Conservation (phyloP, 2,888 invertebrate genomes). For the Scaptomyza reducta region DNA sequence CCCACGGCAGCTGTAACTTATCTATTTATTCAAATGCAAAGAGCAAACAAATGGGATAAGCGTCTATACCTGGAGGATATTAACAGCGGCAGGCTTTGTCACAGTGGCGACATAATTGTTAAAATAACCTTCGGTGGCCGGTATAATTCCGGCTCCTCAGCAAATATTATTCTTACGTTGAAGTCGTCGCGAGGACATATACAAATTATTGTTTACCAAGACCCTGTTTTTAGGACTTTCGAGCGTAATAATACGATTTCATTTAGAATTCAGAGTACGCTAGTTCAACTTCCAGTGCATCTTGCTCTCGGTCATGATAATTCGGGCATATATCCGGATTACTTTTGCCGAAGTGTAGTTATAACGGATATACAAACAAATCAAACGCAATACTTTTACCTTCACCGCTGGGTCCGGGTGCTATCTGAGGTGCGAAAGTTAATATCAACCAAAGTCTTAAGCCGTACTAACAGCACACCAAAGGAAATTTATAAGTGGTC, state of each 20-base stretch:
- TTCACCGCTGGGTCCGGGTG: constrained; percentile 29
- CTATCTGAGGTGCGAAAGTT: background rate
- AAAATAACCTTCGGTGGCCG: constrained; percentile 44
- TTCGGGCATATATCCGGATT: constrained; percentile 45
- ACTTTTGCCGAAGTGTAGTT: constrained; percentile 36
- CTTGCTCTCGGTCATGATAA: constrained; percentile 38
- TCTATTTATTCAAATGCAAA: constrained; percentile 22
- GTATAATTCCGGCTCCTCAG: constrained; percentile 43
- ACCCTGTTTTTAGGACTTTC: constrained; percentile 25
- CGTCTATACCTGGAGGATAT: constrained; percentile 28
- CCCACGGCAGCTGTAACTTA: background rate
- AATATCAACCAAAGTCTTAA: constrained; percentile 5
- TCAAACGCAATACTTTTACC: constrained; percentile 27
- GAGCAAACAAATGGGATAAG: constrained; percentile 14
- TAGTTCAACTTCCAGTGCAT: constrained; percentile 28
- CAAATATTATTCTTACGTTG: constrained; percentile 40
- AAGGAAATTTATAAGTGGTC: constrained; percentile 17
- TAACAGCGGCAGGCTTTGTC: constrained; percentile 8
- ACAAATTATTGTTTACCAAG: constrained; percentile 32
- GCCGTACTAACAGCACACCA: background rate
- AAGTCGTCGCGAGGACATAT: constrained; percentile 5
- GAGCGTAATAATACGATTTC: constrained; percentile 37
- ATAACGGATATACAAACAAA: constrained; percentile 26
- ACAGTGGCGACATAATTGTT: constrained; percentile 36
- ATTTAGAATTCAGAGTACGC: constrained; percentile 21